Evolutionary conservation across 2,888 invertebrate genomes (phyloP).

Genomic region (Ochropacha duplaris): DNA sequence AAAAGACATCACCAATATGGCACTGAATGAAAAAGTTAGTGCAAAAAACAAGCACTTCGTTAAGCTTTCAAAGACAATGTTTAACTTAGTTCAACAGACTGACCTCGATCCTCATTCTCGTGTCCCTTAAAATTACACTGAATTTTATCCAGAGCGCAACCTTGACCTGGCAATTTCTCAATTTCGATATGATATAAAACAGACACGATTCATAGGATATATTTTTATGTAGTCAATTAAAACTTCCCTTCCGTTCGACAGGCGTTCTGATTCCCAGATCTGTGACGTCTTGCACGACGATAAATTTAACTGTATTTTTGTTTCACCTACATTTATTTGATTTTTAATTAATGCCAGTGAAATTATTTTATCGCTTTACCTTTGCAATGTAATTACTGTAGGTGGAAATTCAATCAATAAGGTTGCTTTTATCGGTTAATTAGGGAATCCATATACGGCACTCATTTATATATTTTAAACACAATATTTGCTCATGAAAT

Average conservation of each 20-base stretch:
- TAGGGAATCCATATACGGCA: no score
- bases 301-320: neutral
- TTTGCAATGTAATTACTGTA: no score
- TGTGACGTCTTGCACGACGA: slow-evolving; percentile 1
- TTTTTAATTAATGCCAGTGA: no score
- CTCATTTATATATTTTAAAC: no score
- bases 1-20: neutral
- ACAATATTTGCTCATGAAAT: no score
- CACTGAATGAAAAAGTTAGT: neutral
- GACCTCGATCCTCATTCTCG: slow-evolving; percentile 11
- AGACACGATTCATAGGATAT: slow-evolving; percentile 1
- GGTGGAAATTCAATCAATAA: no score
- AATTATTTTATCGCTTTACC: no score
- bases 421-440: no score
- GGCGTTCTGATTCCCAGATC: neutral
- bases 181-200: neutral
- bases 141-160: slow-evolving; percentile 18
- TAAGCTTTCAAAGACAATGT: neutral
- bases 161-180: slow-evolving; percentile 17
- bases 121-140: slow-evolving; percentile 19
- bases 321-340: neutral
- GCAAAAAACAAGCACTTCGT: neutral
- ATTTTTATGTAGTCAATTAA: slow-evolving; percentile 1
- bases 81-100: neutral
- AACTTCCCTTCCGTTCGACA: slow-evolving; percentile 4